These are phyloP conservation scores for Hymenopus coronatus DNA, from an alignment of 2,888 invertebrate genomes.

Conservation along the genomic window DNA sequence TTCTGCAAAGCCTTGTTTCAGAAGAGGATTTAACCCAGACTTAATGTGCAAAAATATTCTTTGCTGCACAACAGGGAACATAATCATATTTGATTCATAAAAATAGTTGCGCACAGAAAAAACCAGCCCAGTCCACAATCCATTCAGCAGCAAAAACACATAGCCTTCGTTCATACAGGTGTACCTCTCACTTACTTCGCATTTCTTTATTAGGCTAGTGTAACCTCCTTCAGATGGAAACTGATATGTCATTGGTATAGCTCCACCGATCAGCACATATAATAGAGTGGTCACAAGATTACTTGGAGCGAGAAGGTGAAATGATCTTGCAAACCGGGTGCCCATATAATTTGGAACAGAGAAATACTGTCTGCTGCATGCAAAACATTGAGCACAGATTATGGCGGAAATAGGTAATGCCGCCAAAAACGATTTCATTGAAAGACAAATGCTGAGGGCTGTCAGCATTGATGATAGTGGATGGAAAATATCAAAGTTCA, in stretches of 20 bases:
- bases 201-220: slow-evolving; percentile 52
- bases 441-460: slow-evolving; percentile 58
- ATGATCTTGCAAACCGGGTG: slow-evolving; percentile 65
- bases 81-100: slow-evolving; percentile 54
- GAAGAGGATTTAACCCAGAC: slow-evolving; percentile 53
- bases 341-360: slow-evolving; percentile 58
- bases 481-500: slow-evolving; percentile 61
- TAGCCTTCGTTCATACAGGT: slow-evolving; percentile 65
- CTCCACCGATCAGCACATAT: slow-evolving; percentile 63
- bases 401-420: slow-evolving; percentile 61
- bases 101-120: slow-evolving; percentile 59
- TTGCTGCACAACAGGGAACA: slow-evolving; percentile 69
- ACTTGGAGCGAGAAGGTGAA: slow-evolving; percentile 60
- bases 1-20: slow-evolving; percentile 58
- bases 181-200: slow-evolving; percentile 40
- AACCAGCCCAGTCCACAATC: slow-evolving; percentile 65
- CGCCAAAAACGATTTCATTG: slow-evolving; percentile 64
- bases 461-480: slow-evolving; percentile 63
- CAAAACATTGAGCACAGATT: slow-evolving; percentile 67
- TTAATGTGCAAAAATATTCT: slow-evolving; percentile 67
- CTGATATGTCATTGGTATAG: slow-evolving; percentile 67
- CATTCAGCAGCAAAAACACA: slow-evolving; percentile 64
- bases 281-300: slow-evolving; percentile 56
- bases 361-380: slow-evolving; percentile 68
- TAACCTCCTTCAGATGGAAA: slow-evolving; percentile 61